Evolutionary conservation across 2,888 invertebrate species (phyloP), one percentile per base, ranked within the genome.

Genomic region (Hydroisotoma schaefferi): DNA sequence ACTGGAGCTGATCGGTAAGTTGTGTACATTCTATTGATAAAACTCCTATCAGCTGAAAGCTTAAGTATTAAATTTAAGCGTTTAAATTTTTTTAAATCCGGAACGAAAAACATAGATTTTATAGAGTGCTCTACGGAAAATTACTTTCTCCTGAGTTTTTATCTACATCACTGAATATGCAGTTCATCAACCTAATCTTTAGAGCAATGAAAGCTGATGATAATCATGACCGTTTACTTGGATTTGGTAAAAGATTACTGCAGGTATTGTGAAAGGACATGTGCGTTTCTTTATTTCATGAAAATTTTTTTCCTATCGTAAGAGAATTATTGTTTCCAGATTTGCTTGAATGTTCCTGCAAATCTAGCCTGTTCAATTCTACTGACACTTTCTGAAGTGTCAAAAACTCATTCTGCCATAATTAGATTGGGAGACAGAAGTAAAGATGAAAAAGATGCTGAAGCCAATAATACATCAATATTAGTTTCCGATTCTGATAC

Each of bases 71-170:
- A 20, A 43, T 6, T 8, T 43, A n/a, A n/a, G n/a, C n/a, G n/a
- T n/a, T n/a, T n/a, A n/a, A n/a, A n/a, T n/a, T n/a, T n/a, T n/a
- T n/a, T n/a, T n/a, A n/a, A n/a, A n/a, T n/a, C n/a, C n/a, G n/a
- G n/a, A n/a, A n/a, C n/a, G n/a, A n/a, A n/a, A n/a, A 20, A 22
- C 65, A 38, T 75, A 86, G 88, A 72, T 93, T 87, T 79, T 97
- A 94, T 78, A 84, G 85, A 61, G 88, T 93, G 0, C 82, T 99
- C 33, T 99, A 99, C 76, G 84, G 85, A 23, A 94, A 94, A 76
- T 76, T 99, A 58, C 76, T 87, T 0, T 90, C 90, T 76, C 81
- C 89, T 0, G 85, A 87, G 57, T 76, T 92, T 57, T 80, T 81
- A 4, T 75, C 75, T n/a, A 83, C 82, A 12, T 85, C 88, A 0